Evolutionary conservation across 1,140 invertebrate genomes (phyloP), one percentile per base, ranked within the genome.

Genomic region (Trichogramma pretiosum): DNA sequence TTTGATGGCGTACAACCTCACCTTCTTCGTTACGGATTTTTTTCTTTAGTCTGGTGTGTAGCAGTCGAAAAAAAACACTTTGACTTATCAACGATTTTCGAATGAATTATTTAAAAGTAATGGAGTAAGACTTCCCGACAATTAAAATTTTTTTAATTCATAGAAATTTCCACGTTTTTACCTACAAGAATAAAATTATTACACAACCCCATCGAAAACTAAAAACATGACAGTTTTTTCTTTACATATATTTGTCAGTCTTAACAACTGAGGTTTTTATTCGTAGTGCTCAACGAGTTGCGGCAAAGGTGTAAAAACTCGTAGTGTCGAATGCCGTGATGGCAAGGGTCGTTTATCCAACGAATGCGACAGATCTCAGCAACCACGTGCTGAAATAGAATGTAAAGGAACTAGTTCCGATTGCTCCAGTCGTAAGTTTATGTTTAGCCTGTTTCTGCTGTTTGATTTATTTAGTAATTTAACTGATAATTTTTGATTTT

Each of bases 201-300:
- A n/a, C n/a, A n/a, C n/a, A n/a, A n/a, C n/a, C n/a, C n/a, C n/a
- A n/a, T n/a, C n/a, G n/a, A n/a, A n/a, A n/a, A n/a, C n/a, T n/a
- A n/a, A n/a, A n/a, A n/a, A n/a, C n/a, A n/a, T n/a, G n/a, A n/a
- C n/a, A n/a, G n/a, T n/a, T n/a, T n/a, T n/a, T n/a, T n/a, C n/a
- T n/a, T n/a, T n/a, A n/a, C n/a, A n/a, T n/a, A n/a, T n/a, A n/a
- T n/a, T n/a, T n/a, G n/a, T n/a, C n/a, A n/a, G n/a, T n/a, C n/a
- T n/a, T n/a, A n/a, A n/a, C n/a, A n/a, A n/a, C n/a, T n/a, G n/a
- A n/a, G n/a, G n/a, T n/a, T n/a, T n/a, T n/a, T n/a, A 28, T 2
- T 40, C 45, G 2, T 65, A 92, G 89, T 93, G 89, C 62, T 91
- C 88, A n/a, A 82, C 83, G 8, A 83, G 82, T 2, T 93, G 89